Evolutionary conservation across 2,113 vertebrate genomes (phyloP).

Genomic region (Aphelocoma coerulescens): DNA sequence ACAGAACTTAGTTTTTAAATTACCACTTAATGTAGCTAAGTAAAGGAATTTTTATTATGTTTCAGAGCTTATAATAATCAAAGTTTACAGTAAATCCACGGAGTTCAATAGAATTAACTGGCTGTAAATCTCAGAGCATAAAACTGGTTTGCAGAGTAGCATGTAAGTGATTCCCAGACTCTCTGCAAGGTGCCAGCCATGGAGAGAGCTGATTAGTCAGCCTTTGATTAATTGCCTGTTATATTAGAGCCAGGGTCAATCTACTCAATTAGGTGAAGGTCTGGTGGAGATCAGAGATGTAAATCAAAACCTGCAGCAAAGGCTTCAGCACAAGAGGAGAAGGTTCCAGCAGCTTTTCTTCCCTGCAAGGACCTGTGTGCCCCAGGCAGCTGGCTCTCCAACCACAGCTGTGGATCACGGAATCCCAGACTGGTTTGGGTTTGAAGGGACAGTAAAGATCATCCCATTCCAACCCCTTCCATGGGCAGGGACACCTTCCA

Average conservation of each 20-base stretch:
- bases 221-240: slow-evolving; percentile 46
- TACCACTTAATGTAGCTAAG: neutral
- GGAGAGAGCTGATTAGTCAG: slow-evolving; percentile 15
- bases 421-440: neutral
- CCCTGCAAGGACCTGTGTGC: neutral
- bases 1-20: neutral
- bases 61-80: neutral
- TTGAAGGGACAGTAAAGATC: neutral
- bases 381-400: neutral
- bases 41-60: neutral
- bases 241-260: slow-evolving; percentile 51
- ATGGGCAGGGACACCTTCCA: neutral
- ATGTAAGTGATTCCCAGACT: neutral
- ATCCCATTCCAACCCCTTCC: neutral
- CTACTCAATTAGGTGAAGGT: slow-evolving; percentile 47
- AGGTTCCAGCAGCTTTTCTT: neutral
- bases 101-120: slow-evolving; percentile 13
- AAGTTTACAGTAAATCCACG: slow-evolving; percentile 27
- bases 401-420: neutral
- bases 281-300: slow-evolving; percentile 28
- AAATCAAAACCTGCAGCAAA: slow-evolving; percentile 34
- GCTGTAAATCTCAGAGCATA: neutral
- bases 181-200: slow-evolving; percentile 29
- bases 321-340: neutral
- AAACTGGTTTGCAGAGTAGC: neutral